These are phyloP conservation scores for Corvus hawaiiensis DNA, from an alignment of 2,113 vertebrate species.

Conservation along the genomic window DNA sequence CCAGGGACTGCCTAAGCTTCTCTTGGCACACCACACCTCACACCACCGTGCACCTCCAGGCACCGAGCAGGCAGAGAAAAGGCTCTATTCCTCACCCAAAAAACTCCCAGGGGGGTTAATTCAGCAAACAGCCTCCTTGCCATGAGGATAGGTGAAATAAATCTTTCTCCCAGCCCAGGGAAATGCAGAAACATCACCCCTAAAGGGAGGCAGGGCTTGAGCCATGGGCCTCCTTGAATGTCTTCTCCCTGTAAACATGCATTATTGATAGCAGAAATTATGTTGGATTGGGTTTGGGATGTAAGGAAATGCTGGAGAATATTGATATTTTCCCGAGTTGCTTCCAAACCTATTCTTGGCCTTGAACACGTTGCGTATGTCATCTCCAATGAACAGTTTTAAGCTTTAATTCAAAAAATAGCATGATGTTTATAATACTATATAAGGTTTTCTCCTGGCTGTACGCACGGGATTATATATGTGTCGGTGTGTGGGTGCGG, in stretches of 20 bases:
- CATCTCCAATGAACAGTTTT: not conserved
- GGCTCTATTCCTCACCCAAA: not conserved
- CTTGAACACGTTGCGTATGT: not conserved
- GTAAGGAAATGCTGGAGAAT: not conserved
- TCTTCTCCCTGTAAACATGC: not conserved
- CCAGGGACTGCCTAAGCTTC: not conserved
- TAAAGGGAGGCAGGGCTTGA: not conserved
- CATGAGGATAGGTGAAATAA: not conserved
- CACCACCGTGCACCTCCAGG: not conserved
- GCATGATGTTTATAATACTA: slow-evolving; percentile 6
- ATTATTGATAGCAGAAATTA: not conserved
- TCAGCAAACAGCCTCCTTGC: not conserved
- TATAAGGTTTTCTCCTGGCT: slow-evolving; percentile 42
- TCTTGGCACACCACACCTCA: not conserved
- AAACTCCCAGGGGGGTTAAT: not conserved
- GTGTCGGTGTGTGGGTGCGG: slow-evolving; percentile 3
- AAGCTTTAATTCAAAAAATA: slow-evolving; percentile 50
- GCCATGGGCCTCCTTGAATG: not conserved
- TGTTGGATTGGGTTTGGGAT: not conserved
- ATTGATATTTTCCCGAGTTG: slow-evolving; percentile 28
- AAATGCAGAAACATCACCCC: not conserved
- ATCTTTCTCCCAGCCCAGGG: not conserved
- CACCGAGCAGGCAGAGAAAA: not conserved
- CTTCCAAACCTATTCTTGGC: slow-evolving; percentile 32
- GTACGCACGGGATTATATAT: slow-evolving; percentile 8